A percentile compares a stretch with the other conserved stretches of the same genome.
These are phyloP conservation scores for Chaetogeoica ovagalla DNA, from an alignment of 2,888 invertebrate species.

Conservation along the genomic window DNA sequence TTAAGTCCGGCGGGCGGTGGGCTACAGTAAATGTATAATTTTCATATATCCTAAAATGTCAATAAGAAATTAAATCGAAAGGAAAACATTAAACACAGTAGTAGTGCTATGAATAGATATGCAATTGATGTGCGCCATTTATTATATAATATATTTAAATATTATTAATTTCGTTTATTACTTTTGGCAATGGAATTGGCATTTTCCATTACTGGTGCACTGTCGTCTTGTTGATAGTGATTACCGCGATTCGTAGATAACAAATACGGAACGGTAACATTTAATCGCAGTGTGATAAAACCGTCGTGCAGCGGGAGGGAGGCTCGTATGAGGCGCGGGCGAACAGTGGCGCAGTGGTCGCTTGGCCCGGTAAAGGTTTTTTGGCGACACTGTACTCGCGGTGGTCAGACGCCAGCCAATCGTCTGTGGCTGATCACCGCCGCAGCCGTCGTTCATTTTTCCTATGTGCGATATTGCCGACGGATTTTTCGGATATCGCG, in stretches of 20 bases:
- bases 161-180: too few species aligned
- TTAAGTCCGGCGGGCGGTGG: not conserved
- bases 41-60: not conserved
- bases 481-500: not conserved
- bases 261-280: too few species aligned
- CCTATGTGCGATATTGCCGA: not conserved
- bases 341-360: not conserved
- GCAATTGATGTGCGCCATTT: too few species aligned
- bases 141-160: too few species aligned
- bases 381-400: slow-evolving; percentile 13
- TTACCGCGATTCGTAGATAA: too few species aligned
- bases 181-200: too few species aligned
- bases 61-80: not conserved
- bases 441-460: not conserved
- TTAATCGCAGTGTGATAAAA: too few species aligned
- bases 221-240: too few species aligned
- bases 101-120: too few species aligned
- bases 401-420: not conserved
- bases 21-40: not conserved
- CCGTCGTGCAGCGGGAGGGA: too few species aligned
- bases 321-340: not conserved
- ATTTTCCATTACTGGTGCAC: too few species aligned
- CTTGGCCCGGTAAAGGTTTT: not conserved
- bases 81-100: too few species aligned
- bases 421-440: not conserved